A percentile compares a stretch with the other conserved stretches of the same genome.
These are phyloP conservation scores for Vanacampus margaritifer DNA, from an alignment of 2,113 vertebrate species.

Conservation along the genomic window DNA sequence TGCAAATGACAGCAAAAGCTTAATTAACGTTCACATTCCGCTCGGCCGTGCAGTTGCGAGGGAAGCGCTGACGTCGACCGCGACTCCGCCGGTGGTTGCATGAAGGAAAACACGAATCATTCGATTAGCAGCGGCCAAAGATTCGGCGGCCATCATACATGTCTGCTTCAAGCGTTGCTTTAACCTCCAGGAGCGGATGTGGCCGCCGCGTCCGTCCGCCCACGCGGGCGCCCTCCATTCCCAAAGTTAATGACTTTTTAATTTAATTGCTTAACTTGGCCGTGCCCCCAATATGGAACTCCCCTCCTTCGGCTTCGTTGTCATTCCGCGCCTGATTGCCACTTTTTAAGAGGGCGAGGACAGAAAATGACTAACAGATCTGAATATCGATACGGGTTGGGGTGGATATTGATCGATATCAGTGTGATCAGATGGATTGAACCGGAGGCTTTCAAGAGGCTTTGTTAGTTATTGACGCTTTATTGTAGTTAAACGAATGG, in stretches of 20 bases:
- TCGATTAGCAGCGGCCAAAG: slow-evolving; percentile 1
- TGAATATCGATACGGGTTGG: background rate
- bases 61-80: slow-evolving; percentile 53
- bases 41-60: slow-evolving; percentile 50
- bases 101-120: slow-evolving; percentile 37
- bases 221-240: slow-evolving; percentile 61
- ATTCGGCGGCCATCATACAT: background rate
- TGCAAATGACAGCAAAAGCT: slow-evolving; percentile 71
- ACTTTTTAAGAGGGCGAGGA: slow-evolving; percentile 53
- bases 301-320: slow-evolving; percentile 62
- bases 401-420: background rate
- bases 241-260: slow-evolving; percentile 73
- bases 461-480: too few species aligned
- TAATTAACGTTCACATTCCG: slow-evolving; percentile 70
- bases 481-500: too few species aligned
- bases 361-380: slow-evolving; percentile 45
- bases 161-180: slow-evolving; percentile 19
- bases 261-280: slow-evolving; percentile 76
- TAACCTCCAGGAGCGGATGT: slow-evolving; percentile 27
- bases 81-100: slow-evolving; percentile 40
- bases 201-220: slow-evolving; percentile 37
- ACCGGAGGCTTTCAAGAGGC: too few species aligned
- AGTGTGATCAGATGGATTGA: too few species aligned
- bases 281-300: slow-evolving; percentile 67
- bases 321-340: slow-evolving; percentile 70